phyloP scores from a whole-genome alignment of 1,140 invertebrate genomes.

The Cardiocondyla obscurior region DNA sequence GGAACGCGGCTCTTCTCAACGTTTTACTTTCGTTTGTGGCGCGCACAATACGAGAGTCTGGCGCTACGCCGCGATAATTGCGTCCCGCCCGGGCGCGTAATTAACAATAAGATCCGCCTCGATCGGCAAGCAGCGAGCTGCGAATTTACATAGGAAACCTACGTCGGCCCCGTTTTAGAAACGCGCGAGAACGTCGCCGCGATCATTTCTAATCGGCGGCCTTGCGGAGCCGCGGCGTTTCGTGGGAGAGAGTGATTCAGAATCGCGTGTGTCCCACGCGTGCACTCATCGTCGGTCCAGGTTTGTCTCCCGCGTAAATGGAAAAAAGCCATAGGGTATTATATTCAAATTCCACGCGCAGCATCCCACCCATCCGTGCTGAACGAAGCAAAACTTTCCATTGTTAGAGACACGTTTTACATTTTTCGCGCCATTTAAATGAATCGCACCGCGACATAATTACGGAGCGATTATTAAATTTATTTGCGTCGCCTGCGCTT shows the following conservation, averaged over 20 bases:
- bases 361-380: no score
- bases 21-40: slow-evolving; percentile 41
- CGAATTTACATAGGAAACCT: slow-evolving; percentile 45
- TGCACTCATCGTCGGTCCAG: not conserved
- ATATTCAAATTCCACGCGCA: not conserved
- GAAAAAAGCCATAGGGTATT: not conserved
- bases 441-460: not conserved
- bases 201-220: slow-evolving; percentile 44
- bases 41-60: slow-evolving; percentile 10
- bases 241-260: slow-evolving; percentile 58
- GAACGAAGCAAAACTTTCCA: not conserved
- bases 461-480: not conserved
- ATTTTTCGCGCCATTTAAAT: not conserved
- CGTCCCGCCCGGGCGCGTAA: not conserved
- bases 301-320: not conserved
- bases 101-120: slow-evolving; percentile 2
- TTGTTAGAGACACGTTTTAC: not conserved
- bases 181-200: slow-evolving; percentile 29
- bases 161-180: not conserved
- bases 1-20: slow-evolving; percentile 11
- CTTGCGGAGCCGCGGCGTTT: slow-evolving; percentile 44
- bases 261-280: slow-evolving; percentile 39
- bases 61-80: slow-evolving; percentile 2
- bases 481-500: not conserved
- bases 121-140: slow-evolving; percentile 2